Evolutionary conservation across 92 coral and sea anemone genomes (phyloP), one percentile per base, ranked within the genome.

Genomic region (Hydrozoanthus gracilis): DNA sequence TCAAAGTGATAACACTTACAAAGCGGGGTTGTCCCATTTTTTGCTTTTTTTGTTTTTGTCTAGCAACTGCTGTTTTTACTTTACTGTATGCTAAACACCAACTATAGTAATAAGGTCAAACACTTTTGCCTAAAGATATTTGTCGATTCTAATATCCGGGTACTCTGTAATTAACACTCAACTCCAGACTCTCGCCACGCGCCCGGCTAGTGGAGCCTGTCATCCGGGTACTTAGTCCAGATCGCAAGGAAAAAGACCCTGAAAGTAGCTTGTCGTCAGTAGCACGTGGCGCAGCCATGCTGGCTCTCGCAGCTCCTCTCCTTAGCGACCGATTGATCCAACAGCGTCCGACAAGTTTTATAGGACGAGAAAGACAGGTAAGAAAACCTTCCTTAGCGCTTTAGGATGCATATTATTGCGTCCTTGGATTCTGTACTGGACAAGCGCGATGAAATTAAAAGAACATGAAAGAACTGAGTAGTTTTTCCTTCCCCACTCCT

Each of bases 141-240:
- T 10, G 54, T 45, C 5, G 8, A 35, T 72, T 44, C 46, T 5
- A 3, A 45, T 12, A 12, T 6, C 16, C 27, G 17, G 8, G 4
- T 15, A 16, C 56, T 7, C 27, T 73, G n/a, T 4, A 47, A 7
- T 72, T 48, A 7, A 14, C 47, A 13, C 47, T 27, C n/a, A 11
- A 35, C 66, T 78, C 16, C 85, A 80, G 85, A 49, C 50, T 80
- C 55, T 80, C 85, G 17, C 85, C 85, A 20, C 72, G 85, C 10
- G 85, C 85, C 46, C 52, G 73, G 15, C 3, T 46, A 3, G 61
- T 80, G 14, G 85, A 46, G 8, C 74, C 74, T 4, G 46, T 80
- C 61, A 65, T 80, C 85, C 56, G 54, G 85, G 44, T 80, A 6
- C 85, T 80, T 44, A 80, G 85, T 15, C 85, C 85, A 18, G 49